Conservation (phyloP, 2,797 vertebrate genomes). For the Catamblyrhynchus diadema region DNA sequence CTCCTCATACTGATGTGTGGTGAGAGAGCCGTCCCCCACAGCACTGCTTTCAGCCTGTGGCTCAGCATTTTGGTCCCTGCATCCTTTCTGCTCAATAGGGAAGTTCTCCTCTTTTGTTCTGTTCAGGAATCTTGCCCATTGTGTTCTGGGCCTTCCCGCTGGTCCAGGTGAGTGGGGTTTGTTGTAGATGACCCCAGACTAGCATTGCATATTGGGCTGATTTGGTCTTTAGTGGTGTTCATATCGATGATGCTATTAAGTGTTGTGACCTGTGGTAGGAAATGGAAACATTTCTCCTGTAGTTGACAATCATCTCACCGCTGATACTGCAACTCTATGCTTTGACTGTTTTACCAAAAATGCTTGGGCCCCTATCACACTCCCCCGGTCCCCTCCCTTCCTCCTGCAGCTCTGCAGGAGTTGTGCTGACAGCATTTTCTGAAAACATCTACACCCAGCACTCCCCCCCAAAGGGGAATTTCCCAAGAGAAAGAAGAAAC, state of each 20-base stretch:
- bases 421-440: slow-evolving; percentile 16
- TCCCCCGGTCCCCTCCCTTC: not conserved
- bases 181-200: not conserved
- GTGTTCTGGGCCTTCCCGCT: not conserved
- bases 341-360: not conserved
- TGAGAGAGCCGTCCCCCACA: not conserved
- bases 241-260: not conserved
- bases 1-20: not conserved
- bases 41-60: not conserved
- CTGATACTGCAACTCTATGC: not conserved
- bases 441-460: not conserved
- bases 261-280: not conserved
- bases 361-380: not conserved
- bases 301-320: not conserved
- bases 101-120: too few species aligned
- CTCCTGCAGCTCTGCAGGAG: not conserved
- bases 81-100: not conserved
- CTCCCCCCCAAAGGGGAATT: not conserved
- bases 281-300: not conserved
- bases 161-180: not conserved
- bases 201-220: not conserved
- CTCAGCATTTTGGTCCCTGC: not conserved
- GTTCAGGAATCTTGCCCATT: not conserved
- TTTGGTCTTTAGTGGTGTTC: not conserved
- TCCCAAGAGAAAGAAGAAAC: not conserved